Evolutionary conservation across 1,140 invertebrate genomes (phyloP).

Genomic region (Musca domestica): DNA sequence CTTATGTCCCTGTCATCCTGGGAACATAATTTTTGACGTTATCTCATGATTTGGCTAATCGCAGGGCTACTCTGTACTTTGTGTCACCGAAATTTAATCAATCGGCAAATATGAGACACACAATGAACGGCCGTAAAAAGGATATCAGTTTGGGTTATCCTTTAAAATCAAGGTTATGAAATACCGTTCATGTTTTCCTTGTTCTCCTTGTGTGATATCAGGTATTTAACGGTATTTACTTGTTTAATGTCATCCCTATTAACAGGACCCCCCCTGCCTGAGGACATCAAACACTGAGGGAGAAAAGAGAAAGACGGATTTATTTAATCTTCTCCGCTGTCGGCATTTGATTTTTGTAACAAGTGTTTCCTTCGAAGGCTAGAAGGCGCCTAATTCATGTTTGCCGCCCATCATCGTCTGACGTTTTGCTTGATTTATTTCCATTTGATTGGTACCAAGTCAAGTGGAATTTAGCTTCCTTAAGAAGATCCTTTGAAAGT

Average conservation of each 20-base stretch:
- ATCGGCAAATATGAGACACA: constrained; percentile 5
- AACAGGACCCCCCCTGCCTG: too few relatives aligned
- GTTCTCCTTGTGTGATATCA: background rate
- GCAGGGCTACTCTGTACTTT: too few relatives aligned
- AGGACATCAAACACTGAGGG: too few relatives aligned
- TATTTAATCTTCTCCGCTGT: background rate
- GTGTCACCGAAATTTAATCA: background rate
- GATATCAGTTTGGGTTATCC: too few relatives aligned
- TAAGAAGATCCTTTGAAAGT: too few relatives aligned
- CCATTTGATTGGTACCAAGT: too few relatives aligned
- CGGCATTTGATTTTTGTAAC: background rate
- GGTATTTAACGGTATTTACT: constrained; percentile 7
- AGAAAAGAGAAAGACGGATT: background rate
- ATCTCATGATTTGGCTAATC: constrained; percentile 11
- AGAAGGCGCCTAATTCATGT: constrained; percentile 1
- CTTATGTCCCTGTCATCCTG: background rate
- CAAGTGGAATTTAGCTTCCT: too few relatives aligned
- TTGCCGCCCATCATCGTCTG: background rate
- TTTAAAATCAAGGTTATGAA: too few relatives aligned
- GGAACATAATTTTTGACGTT: constrained; percentile 1
- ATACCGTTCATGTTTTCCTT: too few relatives aligned
- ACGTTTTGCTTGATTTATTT: too few relatives aligned
- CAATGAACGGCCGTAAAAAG: background rate
- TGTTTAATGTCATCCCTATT: constrained; percentile 17
- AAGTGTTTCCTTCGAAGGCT: background rate